Evolutionary conservation across 1,140 invertebrate genomes (phyloP), one percentile per base, ranked within the genome.

Genomic region (Colletes gigas): DNA sequence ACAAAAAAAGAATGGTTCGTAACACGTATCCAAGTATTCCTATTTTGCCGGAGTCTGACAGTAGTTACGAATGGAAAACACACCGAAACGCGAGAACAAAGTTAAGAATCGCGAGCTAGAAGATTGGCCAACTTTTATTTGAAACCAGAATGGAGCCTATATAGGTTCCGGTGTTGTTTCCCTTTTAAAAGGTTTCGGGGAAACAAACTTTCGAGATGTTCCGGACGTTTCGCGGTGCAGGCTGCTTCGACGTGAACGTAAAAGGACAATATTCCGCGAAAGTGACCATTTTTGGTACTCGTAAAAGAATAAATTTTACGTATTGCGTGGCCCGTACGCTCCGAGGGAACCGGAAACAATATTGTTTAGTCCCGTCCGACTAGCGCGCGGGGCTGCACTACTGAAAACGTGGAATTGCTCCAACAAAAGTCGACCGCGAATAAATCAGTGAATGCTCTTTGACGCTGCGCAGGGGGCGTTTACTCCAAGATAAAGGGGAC

Each of bases 351-450:
- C 30, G 30, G 44, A 47, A 47, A 47, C 44, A 47, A 47, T 47
- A 30, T 30, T 30, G 30, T 30, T 30, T 30, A 17, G 55, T 8
- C 17, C 12, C 9, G 55, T 17, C 83, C 19, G 83, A 66, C 69
- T 52, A 44, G 19, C 10, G 65, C 44, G 30, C 47, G 44, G 44
- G 44, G 52, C 77, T 57, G 39, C 14, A 68, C 81, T 19, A 83
- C 83, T 83, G 62, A 21, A 50, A 41, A 57, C 5, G 67, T 21
- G 39, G 65, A 44, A 6, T 2, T 59, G 14, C n/a, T 59, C 44
- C 59, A 52, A 59, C 57, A 69, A 55, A 84, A 84, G 81, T 84
- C 75, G 67, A 82, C 41, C 74, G 50, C 59, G 81, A 72, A 79
- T 84, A 84, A 84, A 84, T 84, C 81, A 79, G 69, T 14, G 41